Base-by-base conservation (phyloP, 2,888 invertebrate species). In the Polia nebulosa region DNA sequence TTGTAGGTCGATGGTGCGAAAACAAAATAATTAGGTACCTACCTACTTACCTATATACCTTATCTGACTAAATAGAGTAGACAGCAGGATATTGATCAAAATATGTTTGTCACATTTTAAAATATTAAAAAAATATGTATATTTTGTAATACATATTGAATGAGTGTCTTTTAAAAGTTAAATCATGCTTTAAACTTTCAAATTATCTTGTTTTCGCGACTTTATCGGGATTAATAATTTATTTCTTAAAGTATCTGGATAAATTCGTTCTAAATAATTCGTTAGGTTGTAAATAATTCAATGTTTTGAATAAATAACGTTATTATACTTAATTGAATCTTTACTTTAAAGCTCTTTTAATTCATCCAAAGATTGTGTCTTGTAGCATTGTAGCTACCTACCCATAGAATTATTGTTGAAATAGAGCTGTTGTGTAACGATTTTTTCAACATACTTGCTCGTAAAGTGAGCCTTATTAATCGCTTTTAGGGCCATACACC, bases 201-300 rank as follows among this genome's bases (percentile, higher is more conserved):
- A 59, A 60, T 65, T 59, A 51, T 52, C 49, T 57, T 73, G 65
- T 72, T 73, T 73, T 73, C 64, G 36, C 20, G 47, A 55, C 49
- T 32, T 11, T 32, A 8, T 47, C 45, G 29, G 9, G n/a, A 3
- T 52, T 29, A 39, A 25, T n/a, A 51, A 20, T 34, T 17, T 34
- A 32, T 22, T 32, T 20, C 27, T 20, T 6, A 27, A 27, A 27
- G 17, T n/a, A 57, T 51, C 25, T 20, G 13, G 25, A 36, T 41
- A 51, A 57, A 27, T 27, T 41, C 27, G 39, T 39, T 11, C 1
- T 36, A 36, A 36, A n/a, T 25, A 6, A 15, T 9, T 36, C 15
- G 53, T 15, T 15, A n/a, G n/a, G n/a, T n/a, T n/a, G n/a, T n/a
- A n/a, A n/a, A n/a, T n/a, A n/a, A 22, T 4, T 15, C 22, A 6